Evolutionary conservation across 2,888 invertebrate species (phyloP), one percentile per base, ranked within the genome.

Genomic region (Aromia moschata): DNA sequence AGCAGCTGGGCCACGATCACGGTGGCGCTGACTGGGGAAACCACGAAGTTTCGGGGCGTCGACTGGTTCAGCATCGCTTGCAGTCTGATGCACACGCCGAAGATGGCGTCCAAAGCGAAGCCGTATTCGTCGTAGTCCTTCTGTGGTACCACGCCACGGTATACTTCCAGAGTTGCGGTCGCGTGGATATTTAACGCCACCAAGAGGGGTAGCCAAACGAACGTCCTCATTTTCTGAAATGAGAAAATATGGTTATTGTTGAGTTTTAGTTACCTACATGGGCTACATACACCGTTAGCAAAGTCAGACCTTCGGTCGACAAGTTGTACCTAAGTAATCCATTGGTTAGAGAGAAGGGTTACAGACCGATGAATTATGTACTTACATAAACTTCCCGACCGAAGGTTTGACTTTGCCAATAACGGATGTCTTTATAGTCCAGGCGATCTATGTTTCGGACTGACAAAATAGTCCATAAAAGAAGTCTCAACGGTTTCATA

Each of bases 11-110:
- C 79, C 12, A 82, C 68, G 7, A 80, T 70, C 9, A 76, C 67
- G 0, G 80, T 75, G 10, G 79, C 74, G 56, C 81, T 80, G 12
- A 82, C 54, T 0, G 82, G 82, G 0, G 81, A 81, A 2, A 82
- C 71, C 4, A 81, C 61, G 61, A 81, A 79, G 59, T 81, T 82
- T 15, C 67, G 55, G 2, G 61, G 56, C 7, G 54, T 18, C 1
- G 70, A 64, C n/a, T 71, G 71, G 12, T 71, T 68, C 11, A 79
- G 63, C 1, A 79, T 64, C 0, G 72, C 72, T 60, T 79, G 76
- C 5, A 79, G 57, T 15, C 78, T 74, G 1, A 78, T 62, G 10
- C 78, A 79, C 49, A 80, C 72, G 9, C 76, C 74, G 47, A 78
- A 76, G n/a, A 80, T 73, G 1, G 79, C 79, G 58, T 79, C 77